These are phyloP conservation scores for Sebastes fasciatus DNA, from an alignment of 2,113 vertebrate species.

Conservation along the genomic window DNA sequence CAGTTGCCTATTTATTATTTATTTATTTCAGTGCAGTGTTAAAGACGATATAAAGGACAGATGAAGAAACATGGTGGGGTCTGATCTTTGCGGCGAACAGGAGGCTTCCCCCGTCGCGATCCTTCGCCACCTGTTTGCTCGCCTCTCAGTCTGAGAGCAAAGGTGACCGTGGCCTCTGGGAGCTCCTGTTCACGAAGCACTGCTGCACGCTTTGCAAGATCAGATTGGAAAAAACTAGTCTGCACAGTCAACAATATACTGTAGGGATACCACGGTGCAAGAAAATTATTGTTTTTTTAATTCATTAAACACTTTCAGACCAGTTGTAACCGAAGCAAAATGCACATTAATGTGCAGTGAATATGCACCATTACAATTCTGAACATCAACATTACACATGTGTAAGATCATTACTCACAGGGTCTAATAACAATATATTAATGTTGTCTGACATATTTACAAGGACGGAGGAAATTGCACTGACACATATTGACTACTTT, in stretches of 20 bases:
- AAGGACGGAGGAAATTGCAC: neutral
- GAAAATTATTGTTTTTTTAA: neutral
- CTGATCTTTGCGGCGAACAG: conserved; percentile 1
- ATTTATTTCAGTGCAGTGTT: neutral
- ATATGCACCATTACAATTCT: neutral
- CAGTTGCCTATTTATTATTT: too few relatives aligned
- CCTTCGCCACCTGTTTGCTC: neutral
- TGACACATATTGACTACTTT: neutral
- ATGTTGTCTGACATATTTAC: neutral
- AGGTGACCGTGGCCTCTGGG: neutral
- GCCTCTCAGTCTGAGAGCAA: conserved; percentile 1
- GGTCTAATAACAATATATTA: neutral
- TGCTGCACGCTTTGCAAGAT: neutral
- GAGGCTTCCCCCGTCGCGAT: neutral
- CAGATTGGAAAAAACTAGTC: neutral
- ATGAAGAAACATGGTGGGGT: neutral
- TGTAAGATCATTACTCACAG: neutral
- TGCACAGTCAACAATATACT: neutral
- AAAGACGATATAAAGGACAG: neutral
- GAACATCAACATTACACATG: neutral
- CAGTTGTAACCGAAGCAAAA: neutral
- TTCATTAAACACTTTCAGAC: neutral
- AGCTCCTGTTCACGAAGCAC: conserved; percentile 7
- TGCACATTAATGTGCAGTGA: neutral
- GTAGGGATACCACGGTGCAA: neutral